A percentile compares a stretch with the other conserved stretches of the same genome.
Conservation (phyloP, 2,797 vertebrate species). For the Enteromius afrohamiltoni region DNA sequence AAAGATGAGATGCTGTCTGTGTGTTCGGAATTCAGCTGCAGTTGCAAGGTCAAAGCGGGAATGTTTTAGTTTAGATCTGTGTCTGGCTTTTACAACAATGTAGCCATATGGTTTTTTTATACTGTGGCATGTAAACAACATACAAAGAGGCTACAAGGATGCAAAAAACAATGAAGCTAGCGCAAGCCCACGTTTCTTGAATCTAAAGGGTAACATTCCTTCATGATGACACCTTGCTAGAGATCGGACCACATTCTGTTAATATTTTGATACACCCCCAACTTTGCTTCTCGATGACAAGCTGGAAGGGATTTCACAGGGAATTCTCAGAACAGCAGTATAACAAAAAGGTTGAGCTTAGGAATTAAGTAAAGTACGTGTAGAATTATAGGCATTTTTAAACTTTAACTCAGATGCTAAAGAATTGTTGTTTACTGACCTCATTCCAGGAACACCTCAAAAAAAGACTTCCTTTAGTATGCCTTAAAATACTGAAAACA, state of each 20-base stretch:
- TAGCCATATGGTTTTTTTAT: background rate
- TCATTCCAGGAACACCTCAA: background rate
- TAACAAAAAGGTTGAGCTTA: background rate
- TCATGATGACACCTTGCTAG: constrained; percentile 27
- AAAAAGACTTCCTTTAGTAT: background rate
- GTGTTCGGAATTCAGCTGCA: constrained; percentile 29
- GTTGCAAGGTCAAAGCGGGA: constrained; percentile 4
- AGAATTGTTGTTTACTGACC: background rate
- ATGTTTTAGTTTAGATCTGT: constrained; percentile 9
- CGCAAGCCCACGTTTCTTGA: background rate
- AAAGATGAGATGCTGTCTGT: constrained; percentile 2
- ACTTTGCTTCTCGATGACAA: background rate
- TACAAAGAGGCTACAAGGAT: background rate
- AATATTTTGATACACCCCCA: constrained; percentile 30
- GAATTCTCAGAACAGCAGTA: constrained; percentile 10
- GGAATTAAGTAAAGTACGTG: background rate
- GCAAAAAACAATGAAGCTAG: constrained; percentile 1
- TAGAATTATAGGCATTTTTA: constrained; percentile 18
- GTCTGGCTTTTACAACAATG: constrained; percentile 32
- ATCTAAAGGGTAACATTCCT: constrained; percentile 8
- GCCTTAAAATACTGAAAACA: background rate
- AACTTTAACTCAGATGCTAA: background rate
- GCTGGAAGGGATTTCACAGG: constrained; percentile 11
- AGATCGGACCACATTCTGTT: constrained; percentile 65
- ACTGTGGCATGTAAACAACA: constrained; percentile 8